phyloP scores from a whole-genome alignment of 2,888 invertebrate species.

The Hirudinaria manillensis region DNA sequence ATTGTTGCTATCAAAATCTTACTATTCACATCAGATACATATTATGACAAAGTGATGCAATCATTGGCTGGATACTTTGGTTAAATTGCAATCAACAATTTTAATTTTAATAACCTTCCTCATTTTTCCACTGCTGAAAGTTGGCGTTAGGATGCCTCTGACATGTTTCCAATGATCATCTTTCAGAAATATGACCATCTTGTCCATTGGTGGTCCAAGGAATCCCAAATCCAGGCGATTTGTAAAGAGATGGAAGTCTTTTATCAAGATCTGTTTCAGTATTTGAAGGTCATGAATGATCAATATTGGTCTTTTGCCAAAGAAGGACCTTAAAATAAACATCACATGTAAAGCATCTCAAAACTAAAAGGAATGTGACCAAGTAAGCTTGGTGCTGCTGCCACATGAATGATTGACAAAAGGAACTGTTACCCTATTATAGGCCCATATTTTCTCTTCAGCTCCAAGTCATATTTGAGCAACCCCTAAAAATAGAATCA shows the following conservation, averaged over 20 bases:
- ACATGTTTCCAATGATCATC: constrained; percentile 36
- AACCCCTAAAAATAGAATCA: constrained; percentile 5
- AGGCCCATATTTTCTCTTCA: constrained; percentile 25
- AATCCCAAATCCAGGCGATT: constrained; percentile 23
- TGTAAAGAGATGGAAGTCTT: constrained; percentile 53
- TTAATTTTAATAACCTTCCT: constrained; percentile 27
- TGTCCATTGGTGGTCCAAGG: constrained; percentile 26
- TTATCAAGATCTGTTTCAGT: constrained; percentile 54
- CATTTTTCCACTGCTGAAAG: constrained; percentile 35
- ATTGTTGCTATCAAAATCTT: no score
- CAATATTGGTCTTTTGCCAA: constrained; percentile 50
- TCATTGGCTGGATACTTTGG: no score
- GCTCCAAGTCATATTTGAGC: constrained; percentile 20
- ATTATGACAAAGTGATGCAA: no score
- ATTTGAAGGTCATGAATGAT: constrained; percentile 53
- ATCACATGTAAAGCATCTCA: neutral
- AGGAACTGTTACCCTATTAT: constrained; percentile 16
- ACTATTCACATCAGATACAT: no score
- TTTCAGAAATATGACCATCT: constrained; percentile 29
- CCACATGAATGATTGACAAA: neutral
- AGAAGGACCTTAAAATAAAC: neutral
- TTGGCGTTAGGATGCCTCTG: constrained; percentile 31
- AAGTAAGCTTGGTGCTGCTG: neutral
- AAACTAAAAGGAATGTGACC: neutral
- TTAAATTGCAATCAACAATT: no score